Conservation (phyloP, 2,888 invertebrate species). For the Lasius fuliginosus region DNA sequence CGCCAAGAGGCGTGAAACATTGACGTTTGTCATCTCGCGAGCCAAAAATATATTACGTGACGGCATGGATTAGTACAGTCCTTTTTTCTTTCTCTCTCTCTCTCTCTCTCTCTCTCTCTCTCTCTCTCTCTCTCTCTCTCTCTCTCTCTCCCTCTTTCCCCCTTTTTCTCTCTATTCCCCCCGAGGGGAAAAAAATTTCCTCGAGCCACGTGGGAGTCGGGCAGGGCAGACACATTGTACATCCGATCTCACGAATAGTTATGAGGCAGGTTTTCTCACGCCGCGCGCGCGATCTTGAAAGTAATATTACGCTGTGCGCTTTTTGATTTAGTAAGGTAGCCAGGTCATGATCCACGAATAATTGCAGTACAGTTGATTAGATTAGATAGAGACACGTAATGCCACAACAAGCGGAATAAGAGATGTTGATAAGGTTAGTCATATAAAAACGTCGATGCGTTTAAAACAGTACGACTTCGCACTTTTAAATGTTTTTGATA, state of each 20-base stretch:
- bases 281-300: slow-evolving; percentile 43
- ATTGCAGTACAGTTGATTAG: slow-evolving; percentile 61
- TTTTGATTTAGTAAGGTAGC: slow-evolving; percentile 53
- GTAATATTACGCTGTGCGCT: slow-evolving; percentile 43
- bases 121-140: slow-evolving; percentile 1
- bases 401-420: neutral
- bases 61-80: slow-evolving; percentile 14
- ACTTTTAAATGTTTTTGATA: neutral
- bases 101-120: neutral
- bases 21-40: slow-evolving; percentile 37
- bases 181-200: slow-evolving; percentile 28
- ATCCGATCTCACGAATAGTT: slow-evolving; percentile 37
- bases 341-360: neutral
- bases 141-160: neutral
- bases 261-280: slow-evolving; percentile 41
- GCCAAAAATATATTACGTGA: slow-evolving; percentile 48
- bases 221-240: slow-evolving; percentile 22
- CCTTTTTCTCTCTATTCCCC: slow-evolving; percentile 2
- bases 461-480: neutral
- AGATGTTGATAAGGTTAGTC: slow-evolving; percentile 36
- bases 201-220: slow-evolving; percentile 37
- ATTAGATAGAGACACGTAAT: slow-evolving; percentile 63
- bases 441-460: neutral
- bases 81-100: neutral
- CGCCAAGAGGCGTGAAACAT: slow-evolving; percentile 31